Base-by-base conservation (phyloP, 1,140 invertebrate genomes). In the Leptonema lineaticorne region DNA sequence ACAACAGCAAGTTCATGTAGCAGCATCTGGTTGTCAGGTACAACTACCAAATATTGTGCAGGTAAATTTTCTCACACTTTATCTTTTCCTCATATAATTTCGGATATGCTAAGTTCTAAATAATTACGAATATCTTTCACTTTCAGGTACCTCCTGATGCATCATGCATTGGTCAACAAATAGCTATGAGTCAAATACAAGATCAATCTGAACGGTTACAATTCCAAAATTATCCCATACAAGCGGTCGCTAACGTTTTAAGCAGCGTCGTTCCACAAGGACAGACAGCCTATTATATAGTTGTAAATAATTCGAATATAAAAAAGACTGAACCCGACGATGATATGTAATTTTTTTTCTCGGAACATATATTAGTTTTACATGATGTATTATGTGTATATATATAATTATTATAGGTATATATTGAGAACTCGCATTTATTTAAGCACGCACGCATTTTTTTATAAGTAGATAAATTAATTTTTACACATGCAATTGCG, bases 1-100 rank as follows among this genome's bases (percentile, higher is more conserved):
- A 50, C 81, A 82, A 60, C 80, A 82, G 53, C 80, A 81, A 56
- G 66, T 81, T 30, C 79, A 81, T 64, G 81, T 81, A 0, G 79
- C 81, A 11, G 78, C 80, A 0, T 81, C 80, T 7, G 73, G 72
- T 2, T 82, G 81, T 53, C 78, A 79, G 5, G 80, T 82, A 76
- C 69, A 73, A 58, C 26, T 82, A 69, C 81, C 81, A 4, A 82
- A 82, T 64, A 81, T 82, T 66, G 65, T 82, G 16, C 81, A 82
- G 76, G 81, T 82, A 71, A 66, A 57, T 33, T 41, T n/a, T n/a
- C n/a, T n/a, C n/a, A n/a, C n/a, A n/a, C n/a, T n/a, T n/a, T n/a
- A n/a, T n/a, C n/a, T n/a, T n/a, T n/a, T n/a, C n/a, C n/a, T n/a
- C n/a, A n/a, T n/a, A n/a, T n/a, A n/a, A n/a, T n/a, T n/a, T n/a